These are phyloP conservation scores for Ceyx erithaca DNA, from an alignment of 2,797 vertebrate species.

Conservation along the genomic window DNA sequence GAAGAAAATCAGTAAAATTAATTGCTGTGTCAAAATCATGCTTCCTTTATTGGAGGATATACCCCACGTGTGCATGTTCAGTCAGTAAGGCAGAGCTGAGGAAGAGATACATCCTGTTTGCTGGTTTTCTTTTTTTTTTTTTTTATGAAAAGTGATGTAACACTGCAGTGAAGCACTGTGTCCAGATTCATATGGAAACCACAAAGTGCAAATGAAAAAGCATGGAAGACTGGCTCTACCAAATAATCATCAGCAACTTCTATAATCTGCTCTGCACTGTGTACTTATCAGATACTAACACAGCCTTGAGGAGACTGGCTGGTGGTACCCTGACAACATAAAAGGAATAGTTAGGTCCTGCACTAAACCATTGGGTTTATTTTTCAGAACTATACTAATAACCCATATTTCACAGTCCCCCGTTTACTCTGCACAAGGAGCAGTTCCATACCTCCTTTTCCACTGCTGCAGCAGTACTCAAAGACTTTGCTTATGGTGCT, in stretches of 20 bases:
- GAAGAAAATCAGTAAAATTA: conserved; percentile 19
- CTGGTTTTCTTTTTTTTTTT: no score
- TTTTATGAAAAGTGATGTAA: background rate
- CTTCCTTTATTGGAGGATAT: background rate
- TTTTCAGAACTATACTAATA: background rate
- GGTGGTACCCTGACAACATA: rapidly evolving
- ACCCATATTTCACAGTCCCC: background rate
- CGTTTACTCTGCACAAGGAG: background rate
- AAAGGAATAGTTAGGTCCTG: background rate
- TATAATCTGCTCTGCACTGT: background rate
- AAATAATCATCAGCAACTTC: conserved; percentile 29
- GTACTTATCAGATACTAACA: background rate
- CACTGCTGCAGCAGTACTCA: background rate
- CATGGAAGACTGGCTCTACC: background rate
- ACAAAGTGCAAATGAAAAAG: background rate
- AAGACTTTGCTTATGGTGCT: background rate
- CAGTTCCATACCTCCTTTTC: background rate
- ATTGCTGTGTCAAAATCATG: background rate
- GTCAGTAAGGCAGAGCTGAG: background rate
- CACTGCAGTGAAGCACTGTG: background rate
- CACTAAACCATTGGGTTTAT: background rate
- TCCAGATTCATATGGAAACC: conserved; percentile 25
- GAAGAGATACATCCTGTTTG: background rate
- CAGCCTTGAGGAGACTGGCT: background rate
- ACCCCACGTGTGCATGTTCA: background rate